Evolutionary conservation across 1,140 invertebrate species (phyloP).

Genomic region (Drosophila orosa): DNA sequence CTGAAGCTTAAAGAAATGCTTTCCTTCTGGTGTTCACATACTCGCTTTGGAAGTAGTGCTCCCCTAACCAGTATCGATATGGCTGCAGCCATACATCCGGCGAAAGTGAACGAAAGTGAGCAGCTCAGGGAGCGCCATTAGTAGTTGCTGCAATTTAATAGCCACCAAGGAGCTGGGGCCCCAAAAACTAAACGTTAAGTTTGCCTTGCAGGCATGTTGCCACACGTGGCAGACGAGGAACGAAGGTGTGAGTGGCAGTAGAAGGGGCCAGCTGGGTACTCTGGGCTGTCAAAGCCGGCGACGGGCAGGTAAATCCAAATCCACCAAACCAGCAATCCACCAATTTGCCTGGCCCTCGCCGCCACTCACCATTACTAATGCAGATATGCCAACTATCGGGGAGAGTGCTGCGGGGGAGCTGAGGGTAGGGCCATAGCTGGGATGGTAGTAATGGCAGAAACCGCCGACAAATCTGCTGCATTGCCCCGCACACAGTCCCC

Average conservation of each 20-base stretch:
- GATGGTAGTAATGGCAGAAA: constrained; percentile 72
- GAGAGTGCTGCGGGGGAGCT: constrained; percentile 10
- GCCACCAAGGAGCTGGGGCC: constrained; percentile 62
- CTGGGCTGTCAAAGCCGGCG: constrained; percentile 59
- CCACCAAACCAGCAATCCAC: constrained; percentile 36
- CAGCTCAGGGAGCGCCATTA: constrained; percentile 36
- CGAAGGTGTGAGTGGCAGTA: background rate
- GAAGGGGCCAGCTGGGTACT: background rate
- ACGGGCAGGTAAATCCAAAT: constrained; percentile 62
- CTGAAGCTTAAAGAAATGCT: background rate
- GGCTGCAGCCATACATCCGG: constrained; percentile 44
- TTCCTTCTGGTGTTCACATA: background rate
- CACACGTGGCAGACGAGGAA: constrained; percentile 10
- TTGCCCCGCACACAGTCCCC: constrained; percentile 37
- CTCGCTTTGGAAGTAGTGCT: background rate
- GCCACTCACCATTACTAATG: constrained; percentile 75
- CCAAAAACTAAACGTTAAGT: constrained; percentile 64
- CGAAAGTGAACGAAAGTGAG: constrained; percentile 61
- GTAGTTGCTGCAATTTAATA: constrained; percentile 68
- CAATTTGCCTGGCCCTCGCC: constrained; percentile 71
- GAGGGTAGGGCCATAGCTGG: constrained; percentile 13
- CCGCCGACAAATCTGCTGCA: constrained; percentile 80
- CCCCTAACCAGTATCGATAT: constrained; percentile 54
- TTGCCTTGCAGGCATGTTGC: constrained; percentile 51
- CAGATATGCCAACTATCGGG: constrained; percentile 69